Percentiles rank a stretch among this genome's conserved stretches.
phyloP scores from a whole-genome alignment of 2,113 vertebrate genomes.

The Daphoenositta chrysoptera region DNA sequence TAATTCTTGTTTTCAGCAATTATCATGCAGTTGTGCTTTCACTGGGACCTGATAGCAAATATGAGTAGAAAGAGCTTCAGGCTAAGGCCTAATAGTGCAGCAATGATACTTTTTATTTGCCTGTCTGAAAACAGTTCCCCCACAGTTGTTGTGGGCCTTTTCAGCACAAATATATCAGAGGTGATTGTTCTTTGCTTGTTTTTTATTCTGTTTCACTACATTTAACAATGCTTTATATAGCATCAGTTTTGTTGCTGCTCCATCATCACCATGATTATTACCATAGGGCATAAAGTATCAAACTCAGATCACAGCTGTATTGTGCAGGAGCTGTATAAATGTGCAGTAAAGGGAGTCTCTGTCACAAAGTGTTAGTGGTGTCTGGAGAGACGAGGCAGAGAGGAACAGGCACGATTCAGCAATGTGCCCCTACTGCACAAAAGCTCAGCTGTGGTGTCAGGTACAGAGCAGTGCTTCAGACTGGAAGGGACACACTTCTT shows the following conservation, averaged over 20 bases:
- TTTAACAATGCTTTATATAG: neutral
- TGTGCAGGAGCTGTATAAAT: neutral
- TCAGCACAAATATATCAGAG: neutral
- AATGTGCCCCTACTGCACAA: neutral
- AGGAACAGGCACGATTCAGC: neutral
- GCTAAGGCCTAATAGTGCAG: neutral
- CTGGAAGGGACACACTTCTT: neutral
- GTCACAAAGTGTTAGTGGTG: neutral
- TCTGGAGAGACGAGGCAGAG: neutral
- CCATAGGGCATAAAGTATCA: neutral
- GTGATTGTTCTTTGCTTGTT: neutral
- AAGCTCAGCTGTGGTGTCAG: neutral
- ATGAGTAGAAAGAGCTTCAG: neutral
- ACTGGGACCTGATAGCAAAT: neutral
- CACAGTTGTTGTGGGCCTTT: neutral
- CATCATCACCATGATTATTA: neutral
- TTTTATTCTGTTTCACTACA: neutral
- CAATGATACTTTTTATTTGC: neutral
- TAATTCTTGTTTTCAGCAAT: conserved; percentile 16
- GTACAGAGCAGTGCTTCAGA: neutral
- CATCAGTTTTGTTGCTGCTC: neutral
- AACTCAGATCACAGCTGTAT: neutral
- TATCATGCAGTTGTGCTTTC: neutral
- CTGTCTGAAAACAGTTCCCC: neutral
- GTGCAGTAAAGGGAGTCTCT: neutral